Percentiles rank a stretch among this genome's conserved stretches.
Conservation (phyloP, 2,113 vertebrate genomes). For the Solea senegalensis region DNA sequence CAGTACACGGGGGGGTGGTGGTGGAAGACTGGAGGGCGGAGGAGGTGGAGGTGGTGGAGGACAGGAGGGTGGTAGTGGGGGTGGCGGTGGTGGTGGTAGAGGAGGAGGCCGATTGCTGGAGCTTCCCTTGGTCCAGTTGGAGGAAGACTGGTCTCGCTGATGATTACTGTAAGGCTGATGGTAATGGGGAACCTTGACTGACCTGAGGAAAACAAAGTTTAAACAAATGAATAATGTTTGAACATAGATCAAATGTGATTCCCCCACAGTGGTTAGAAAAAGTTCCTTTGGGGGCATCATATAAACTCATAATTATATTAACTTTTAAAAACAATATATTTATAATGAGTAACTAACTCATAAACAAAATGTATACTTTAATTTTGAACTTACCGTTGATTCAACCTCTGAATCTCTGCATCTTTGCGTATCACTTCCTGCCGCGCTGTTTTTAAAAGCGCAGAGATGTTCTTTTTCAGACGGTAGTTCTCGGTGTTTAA, state of each 20-base stretch:
- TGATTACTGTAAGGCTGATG: constrained; percentile 30
- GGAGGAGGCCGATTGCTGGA: constrained; percentile 14
- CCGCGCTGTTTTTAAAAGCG: constrained; percentile 92
- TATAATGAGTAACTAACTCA: no score
- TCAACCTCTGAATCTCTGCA: constrained; percentile 91
- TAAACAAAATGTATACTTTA: no score
- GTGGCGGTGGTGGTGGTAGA: not conserved
- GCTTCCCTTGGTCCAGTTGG: not conserved
- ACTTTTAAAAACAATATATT: no score
- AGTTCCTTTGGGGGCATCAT: no score
- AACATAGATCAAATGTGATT: not conserved
- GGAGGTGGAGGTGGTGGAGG: not conserved
- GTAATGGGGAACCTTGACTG: constrained; percentile 34
- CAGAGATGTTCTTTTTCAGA: constrained; percentile 96
- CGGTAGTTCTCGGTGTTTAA: constrained; percentile 89
- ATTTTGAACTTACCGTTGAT: constrained; percentile 81
- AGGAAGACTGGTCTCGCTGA: constrained; percentile 17
- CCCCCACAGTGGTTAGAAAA: not conserved
- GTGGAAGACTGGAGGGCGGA: not conserved
- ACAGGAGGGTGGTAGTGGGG: not conserved
- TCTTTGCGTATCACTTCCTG: constrained; percentile 94
- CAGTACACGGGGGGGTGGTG: constrained; percentile 11
- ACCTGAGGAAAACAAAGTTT: constrained; percentile 53
- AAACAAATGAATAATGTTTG: not conserved
- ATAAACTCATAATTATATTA: no score